These are phyloP conservation scores for Ictidomys tridecemlineatus DNA, from an alignment of 2,113 vertebrate species.

Conservation along the genomic window DNA sequence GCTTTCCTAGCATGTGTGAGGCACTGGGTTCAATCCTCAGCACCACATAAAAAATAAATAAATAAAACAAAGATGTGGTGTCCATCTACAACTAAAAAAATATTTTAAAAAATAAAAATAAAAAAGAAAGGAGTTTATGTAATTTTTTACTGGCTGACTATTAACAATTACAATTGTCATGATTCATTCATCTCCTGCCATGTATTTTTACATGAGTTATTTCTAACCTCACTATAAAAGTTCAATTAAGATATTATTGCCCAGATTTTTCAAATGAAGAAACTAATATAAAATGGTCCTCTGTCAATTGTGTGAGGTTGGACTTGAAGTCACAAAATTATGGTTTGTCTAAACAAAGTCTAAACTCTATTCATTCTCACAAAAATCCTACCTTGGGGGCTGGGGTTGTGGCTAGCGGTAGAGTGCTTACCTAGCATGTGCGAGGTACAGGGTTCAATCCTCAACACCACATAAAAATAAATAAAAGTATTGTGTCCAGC, in stretches of 20 bases:
- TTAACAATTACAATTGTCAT: neutral
- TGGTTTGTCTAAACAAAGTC: neutral
- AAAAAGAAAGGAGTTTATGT: neutral
- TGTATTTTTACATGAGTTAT: neutral
- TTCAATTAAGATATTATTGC: neutral
- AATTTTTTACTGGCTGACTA: neutral
- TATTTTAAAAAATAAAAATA: too few species aligned
- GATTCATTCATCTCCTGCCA: neutral
- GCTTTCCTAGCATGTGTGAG: too few species aligned
- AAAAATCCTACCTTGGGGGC: neutral
- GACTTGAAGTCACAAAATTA: constrained; percentile 24
- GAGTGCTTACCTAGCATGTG: too few species aligned
- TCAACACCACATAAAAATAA: too few species aligned
- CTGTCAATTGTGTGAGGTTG: neutral
- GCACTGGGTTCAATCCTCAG: too few species aligned
- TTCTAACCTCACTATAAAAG: neutral
- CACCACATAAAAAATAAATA: too few species aligned
- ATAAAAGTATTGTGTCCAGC: too few species aligned
- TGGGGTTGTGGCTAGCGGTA: too few species aligned
- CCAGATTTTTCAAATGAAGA: neutral
- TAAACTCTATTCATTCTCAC: neutral
- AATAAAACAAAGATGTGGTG: too few species aligned
- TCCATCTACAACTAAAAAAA: too few species aligned
- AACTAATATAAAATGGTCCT: neutral
- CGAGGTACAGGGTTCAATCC: too few species aligned